phyloP scores from a whole-genome alignment of 1,140 invertebrate genomes.

The Ephestia elutella region DNA sequence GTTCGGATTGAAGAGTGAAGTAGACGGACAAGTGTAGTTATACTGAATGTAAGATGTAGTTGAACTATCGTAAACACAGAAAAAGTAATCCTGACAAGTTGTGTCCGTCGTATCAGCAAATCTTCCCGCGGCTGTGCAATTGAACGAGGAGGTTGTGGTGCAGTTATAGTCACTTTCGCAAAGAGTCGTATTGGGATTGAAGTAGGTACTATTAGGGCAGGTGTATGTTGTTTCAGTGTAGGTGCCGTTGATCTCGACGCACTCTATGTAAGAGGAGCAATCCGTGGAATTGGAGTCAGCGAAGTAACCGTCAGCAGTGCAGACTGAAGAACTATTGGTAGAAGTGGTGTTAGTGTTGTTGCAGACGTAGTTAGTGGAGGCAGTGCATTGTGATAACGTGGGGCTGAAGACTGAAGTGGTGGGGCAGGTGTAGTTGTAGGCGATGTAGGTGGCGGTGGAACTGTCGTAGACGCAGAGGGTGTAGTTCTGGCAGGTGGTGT shows the following conservation, averaged over 20 bases:
- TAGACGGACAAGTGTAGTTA: slow-evolving; percentile 33
- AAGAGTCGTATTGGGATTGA: slow-evolving; percentile 39
- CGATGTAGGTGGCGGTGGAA: slow-evolving; percentile 21
- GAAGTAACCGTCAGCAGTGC: slow-evolving; percentile 39
- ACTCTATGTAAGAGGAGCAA: slow-evolving; percentile 41
- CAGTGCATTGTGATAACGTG: slow-evolving; percentile 25
- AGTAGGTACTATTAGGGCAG: slow-evolving; percentile 33
- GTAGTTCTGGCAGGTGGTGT: slow-evolving; percentile 46
- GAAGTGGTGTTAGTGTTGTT: slow-evolving; percentile 21
- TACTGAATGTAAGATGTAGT: slow-evolving; percentile 35
- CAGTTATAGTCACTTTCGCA: slow-evolving; percentile 44
- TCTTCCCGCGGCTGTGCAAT: slow-evolving; percentile 36
- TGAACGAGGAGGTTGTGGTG: slow-evolving; percentile 22
- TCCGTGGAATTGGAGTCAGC: slow-evolving; percentile 31
- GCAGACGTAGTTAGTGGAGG: slow-evolving; percentile 32
- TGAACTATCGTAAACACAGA: slow-evolving; percentile 26
- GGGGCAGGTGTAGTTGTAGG: slow-evolving; percentile 51
- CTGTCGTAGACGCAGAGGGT: slow-evolving; percentile 36
- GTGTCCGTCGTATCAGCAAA: slow-evolving; percentile 33
- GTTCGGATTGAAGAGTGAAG: slow-evolving; percentile 32
- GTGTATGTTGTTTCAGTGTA: slow-evolving; percentile 26
- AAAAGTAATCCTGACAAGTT: slow-evolving; percentile 41
- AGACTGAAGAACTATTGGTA: slow-evolving; percentile 20
- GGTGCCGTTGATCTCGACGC: slow-evolving; percentile 31
- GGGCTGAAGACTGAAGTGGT: slow-evolving; percentile 42